A percentile compares a stretch with the other conserved stretches of the same genome.
phyloP scores from a whole-genome alignment of 1,140 invertebrate genomes.

The Parasteatoda tepidariorum region DNA sequence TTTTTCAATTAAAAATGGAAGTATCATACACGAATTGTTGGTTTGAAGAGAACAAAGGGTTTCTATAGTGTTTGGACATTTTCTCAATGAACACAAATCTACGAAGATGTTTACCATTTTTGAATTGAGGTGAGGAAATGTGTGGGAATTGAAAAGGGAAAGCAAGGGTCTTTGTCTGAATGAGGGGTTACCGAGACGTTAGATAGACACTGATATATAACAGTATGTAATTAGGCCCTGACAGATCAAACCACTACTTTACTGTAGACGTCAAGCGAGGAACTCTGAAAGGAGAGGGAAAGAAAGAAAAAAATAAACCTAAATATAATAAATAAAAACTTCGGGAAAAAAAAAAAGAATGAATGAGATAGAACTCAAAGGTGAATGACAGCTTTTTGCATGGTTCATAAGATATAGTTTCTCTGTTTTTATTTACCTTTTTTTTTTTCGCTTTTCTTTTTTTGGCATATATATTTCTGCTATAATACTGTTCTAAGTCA shows the following conservation, averaged over 20 bases:
- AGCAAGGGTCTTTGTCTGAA: conserved; percentile 21
- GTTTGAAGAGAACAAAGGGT: no score
- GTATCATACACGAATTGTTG: no score
- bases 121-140: no score
- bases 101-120: no score
- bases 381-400: conserved; percentile 32
- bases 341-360: not conserved
- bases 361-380: not conserved
- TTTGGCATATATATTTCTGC: not conserved
- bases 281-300: not conserved
- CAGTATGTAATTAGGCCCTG: conserved; percentile 35
- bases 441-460: not conserved
- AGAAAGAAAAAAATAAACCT: not conserved
- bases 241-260: conserved; percentile 47
- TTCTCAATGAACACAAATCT: no score
- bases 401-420: conserved; percentile 11
- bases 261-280: conserved; percentile 12
- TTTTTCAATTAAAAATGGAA: no score
- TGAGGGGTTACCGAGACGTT: conserved; percentile 18
- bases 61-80: no score
- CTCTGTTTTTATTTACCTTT: not conserved
- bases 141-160: no score
- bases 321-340: conserved; percentile 1
- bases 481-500: conserved; percentile 17
- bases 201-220: conserved; percentile 37